These are phyloP conservation scores for Antechinus flavipes DNA, from an alignment of 2,113 vertebrate genomes.

Conservation along the genomic window DNA sequence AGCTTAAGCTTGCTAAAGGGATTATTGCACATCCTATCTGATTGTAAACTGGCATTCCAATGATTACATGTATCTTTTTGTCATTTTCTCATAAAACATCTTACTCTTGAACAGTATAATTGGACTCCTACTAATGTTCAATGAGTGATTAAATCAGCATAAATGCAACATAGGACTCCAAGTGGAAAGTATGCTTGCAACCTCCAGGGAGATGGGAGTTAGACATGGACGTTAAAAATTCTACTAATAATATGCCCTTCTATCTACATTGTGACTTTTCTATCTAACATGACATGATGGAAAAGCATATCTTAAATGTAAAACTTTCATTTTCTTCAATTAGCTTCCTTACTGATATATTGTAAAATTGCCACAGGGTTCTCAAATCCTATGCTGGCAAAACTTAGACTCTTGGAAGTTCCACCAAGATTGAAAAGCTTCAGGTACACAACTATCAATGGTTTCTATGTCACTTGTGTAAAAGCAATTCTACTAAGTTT, in stretches of 20 bases:
- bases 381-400: not conserved
- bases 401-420: not conserved
- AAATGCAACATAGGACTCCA: constrained; percentile 72
- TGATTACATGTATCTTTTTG: constrained; percentile 88
- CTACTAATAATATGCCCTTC: not conserved
- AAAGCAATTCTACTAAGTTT: not conserved
- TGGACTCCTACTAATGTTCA: constrained; percentile 85
- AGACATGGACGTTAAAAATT: constrained; percentile 52
- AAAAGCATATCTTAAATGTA: not conserved
- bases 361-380: not conserved
- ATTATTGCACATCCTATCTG: constrained; percentile 88
- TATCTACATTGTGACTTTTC: not conserved
- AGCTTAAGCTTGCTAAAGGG: constrained; percentile 89
- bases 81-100: constrained; percentile 87
- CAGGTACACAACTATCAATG: not conserved
- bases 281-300: not conserved
- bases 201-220: constrained; percentile 70
- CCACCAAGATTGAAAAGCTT: not conserved
- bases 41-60: constrained; percentile 86
- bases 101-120: constrained; percentile 85
- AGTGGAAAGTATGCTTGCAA: constrained; percentile 69
- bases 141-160: constrained; percentile 85
- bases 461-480: not conserved
- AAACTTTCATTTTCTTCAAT: not conserved
- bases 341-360: not conserved